Evolutionary conservation across 1,140 invertebrate genomes (phyloP), one percentile per base, ranked within the genome.

Genomic region (Panagrolaimus sp.): DNA sequence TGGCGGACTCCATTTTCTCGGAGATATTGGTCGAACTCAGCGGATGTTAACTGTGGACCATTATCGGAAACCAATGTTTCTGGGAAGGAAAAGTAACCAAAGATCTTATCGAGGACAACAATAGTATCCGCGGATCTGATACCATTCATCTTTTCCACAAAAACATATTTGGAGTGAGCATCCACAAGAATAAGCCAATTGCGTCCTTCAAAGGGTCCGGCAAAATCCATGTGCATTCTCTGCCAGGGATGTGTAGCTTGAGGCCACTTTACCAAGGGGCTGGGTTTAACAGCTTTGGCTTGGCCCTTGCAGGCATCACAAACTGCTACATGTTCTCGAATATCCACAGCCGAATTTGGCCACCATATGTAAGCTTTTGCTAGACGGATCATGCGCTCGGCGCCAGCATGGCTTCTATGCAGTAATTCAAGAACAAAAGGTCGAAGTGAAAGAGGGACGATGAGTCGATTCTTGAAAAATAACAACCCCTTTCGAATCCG

Each of bases 381-480:
- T 5, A 81, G 47, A 0, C 66, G 44, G 68, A 84, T 82, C 79
- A 82, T 83, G 25, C 70, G 70, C 1, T 73, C 69, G n/a, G 77
- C 74, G 8, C 80, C 81, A 7, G 71, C 47, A 65, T 83, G 80
- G 14, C 51, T 69, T 9, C 45, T 43, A 70, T 83, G 77, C 9
- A 83, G 51, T 43, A 72, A 66, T 20, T 73, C 31, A 31, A 82
- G 31, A 48, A 82, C 73, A 62, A 69, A 25, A 9, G 20, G 16
- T 57, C 48, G 71, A 23, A 76, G 65, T 27, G 43, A 53, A 14
- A 48, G n/a, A 14, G 78, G 82, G 9, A 83, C 73, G 1, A 53
- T n/a, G 1, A 27, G 9, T 53, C 51, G 51, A 9, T 53, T n/a
- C n/a, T n/a, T n/a, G n/a, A n/a, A n/a, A n/a, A n/a, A n/a, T n/a